These are phyloP conservation scores for Machimus rusticus DNA, from an alignment of 2,888 invertebrate genomes.

Conservation along the genomic window DNA sequence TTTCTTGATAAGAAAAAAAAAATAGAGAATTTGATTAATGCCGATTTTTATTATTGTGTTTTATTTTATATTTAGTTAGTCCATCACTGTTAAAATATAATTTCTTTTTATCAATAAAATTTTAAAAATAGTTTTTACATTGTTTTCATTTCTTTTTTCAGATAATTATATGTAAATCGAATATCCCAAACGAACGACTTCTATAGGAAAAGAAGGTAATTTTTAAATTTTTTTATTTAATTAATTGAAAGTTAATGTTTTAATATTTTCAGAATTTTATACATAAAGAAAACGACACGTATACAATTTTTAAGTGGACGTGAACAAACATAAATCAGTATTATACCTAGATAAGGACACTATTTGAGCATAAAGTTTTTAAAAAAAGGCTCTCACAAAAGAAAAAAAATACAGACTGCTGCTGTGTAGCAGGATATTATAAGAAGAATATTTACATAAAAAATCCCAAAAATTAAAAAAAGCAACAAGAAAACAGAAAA, in stretches of 20 bases:
- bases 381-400: background rate
- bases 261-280: slow-evolving; percentile 40
- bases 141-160: slow-evolving; percentile 18
- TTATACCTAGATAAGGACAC: slow-evolving; percentile 37
- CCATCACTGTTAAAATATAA: too few relatives aligned
- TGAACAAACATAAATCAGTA: slow-evolving; percentile 45
- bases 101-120: too few relatives aligned
- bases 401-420: slow-evolving; percentile 27
- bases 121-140: background rate
- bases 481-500: background rate
- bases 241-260: background rate
- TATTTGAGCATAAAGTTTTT: slow-evolving; percentile 2
- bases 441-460: slow-evolving; percentile 18
- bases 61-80: too few relatives aligned
- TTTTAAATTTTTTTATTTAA: background rate
- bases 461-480: background rate
- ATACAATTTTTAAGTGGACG: slow-evolving; percentile 41
- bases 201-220: slow-evolving; percentile 42
- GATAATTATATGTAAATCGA: slow-evolving; percentile 45
- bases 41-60: too few relatives aligned
- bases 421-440: slow-evolving; percentile 37
- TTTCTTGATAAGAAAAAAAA: too few relatives aligned
- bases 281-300: slow-evolving; percentile 41
- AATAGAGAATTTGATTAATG: too few relatives aligned
- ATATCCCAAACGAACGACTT: slow-evolving; percentile 48